Percentiles rank a stretch among this genome's conserved stretches.
Conservation (phyloP, 2,113 vertebrate species). For the Notothenia coriiceps region DNA sequence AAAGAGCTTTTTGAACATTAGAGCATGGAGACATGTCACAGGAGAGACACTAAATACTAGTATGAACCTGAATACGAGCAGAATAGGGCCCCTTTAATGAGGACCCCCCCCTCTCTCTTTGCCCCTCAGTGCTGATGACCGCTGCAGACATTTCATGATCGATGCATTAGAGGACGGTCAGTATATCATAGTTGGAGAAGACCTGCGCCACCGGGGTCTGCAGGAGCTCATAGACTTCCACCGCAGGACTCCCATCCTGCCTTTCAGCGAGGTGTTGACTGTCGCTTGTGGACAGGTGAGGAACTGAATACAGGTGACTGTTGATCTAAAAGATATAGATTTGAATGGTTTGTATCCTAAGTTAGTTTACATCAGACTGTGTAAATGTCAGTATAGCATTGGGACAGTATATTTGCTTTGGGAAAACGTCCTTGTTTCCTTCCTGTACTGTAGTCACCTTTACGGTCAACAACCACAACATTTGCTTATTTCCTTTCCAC, state of each 20-base stretch:
- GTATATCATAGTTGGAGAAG: slow-evolving; percentile 81
- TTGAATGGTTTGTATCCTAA: background rate
- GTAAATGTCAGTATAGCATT: background rate
- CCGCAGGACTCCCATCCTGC: slow-evolving; percentile 73
- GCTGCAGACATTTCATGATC: slow-evolving; percentile 89
- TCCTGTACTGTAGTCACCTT: background rate
- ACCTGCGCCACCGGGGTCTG: slow-evolving; percentile 71
- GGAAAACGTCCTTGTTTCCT: too few species aligned
- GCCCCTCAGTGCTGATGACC: slow-evolving; percentile 65
- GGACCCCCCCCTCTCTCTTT: background rate
- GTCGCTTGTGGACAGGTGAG: slow-evolving; percentile 85
- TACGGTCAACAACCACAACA: background rate
- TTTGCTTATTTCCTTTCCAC: background rate
- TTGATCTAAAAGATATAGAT: too few species aligned
- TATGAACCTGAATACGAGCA: too few species aligned
- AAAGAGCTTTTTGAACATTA: too few species aligned
- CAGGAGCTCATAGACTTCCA: slow-evolving; percentile 86
- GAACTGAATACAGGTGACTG: background rate
- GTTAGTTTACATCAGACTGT: background rate
- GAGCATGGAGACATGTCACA: too few species aligned
- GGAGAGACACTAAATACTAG: too few species aligned
- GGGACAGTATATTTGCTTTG: background rate
- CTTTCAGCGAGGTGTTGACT: slow-evolving; percentile 81
- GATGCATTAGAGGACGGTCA: slow-evolving; percentile 75
- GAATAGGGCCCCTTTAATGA: too few species aligned